A percentile compares a stretch with the other conserved stretches of the same genome.
Conservation (phyloP, 2,888 invertebrate species). For the Leptinotarsa rubiginosa region DNA sequence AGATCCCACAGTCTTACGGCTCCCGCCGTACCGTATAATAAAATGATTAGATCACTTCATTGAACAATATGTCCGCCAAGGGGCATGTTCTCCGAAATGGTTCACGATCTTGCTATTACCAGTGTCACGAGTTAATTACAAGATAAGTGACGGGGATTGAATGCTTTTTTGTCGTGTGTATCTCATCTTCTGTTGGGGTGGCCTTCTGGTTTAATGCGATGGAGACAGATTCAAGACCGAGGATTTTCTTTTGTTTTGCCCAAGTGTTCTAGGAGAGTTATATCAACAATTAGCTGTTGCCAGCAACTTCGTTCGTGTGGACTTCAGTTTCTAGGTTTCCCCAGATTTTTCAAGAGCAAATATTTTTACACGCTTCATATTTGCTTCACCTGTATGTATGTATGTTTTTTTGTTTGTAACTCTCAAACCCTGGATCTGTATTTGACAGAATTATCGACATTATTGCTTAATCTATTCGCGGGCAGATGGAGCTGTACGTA, state of each 20-base stretch:
- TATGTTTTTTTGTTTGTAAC: too few species aligned
- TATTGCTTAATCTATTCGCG: too few species aligned
- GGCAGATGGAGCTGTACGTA: too few species aligned
- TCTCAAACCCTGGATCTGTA: too few species aligned
- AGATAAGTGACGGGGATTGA: constrained; percentile 18
- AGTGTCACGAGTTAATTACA: constrained; percentile 22
- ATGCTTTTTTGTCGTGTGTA: constrained; percentile 10
- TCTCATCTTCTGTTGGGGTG: neutral
- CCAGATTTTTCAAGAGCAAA: too few species aligned
- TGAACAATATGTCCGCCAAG: constrained; percentile 58
- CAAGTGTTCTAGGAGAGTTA: too few species aligned
- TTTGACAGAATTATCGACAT: too few species aligned
- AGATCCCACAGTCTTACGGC: constrained; percentile 56
- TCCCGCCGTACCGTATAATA: constrained; percentile 56
- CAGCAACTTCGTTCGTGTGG: too few species aligned
- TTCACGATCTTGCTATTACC: constrained; percentile 14
- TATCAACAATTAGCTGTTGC: too few species aligned
- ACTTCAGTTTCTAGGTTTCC: too few species aligned
- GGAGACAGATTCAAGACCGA: neutral
- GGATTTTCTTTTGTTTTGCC: neutral
- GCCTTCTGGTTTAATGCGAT: neutral
- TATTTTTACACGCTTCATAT: too few species aligned
- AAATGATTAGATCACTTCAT: constrained; percentile 63
- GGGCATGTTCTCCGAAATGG: constrained; percentile 45
- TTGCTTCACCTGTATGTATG: too few species aligned